Percentiles rank a stretch among this genome's conserved stretches.
These are phyloP conservation scores for Rhinella marina DNA, from an alignment of 2,797 vertebrate genomes.

Conservation along the genomic window DNA sequence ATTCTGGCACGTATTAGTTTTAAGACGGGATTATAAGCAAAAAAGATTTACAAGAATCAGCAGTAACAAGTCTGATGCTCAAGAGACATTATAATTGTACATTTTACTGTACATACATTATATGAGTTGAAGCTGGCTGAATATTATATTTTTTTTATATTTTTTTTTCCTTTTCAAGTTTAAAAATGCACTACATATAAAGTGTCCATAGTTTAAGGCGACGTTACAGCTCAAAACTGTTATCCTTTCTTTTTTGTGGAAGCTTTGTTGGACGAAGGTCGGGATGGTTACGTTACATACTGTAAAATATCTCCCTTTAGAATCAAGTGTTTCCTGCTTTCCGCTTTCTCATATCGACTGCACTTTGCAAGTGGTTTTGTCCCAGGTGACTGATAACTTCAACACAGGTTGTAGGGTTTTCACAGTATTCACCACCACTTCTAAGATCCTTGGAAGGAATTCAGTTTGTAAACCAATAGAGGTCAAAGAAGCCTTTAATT, in stretches of 20 bases:
- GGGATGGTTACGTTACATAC: conserved; percentile 72
- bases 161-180: conserved; percentile 80
- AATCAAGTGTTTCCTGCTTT: conserved; percentile 68
- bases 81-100: conserved; percentile 90
- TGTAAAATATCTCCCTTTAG: conserved; percentile 71
- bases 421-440: conserved; percentile 92
- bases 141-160: conserved; percentile 78
- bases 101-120: conserved; percentile 92
- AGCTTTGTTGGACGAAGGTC: conserved; percentile 79
- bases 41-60: conserved; percentile 88
- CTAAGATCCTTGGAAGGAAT: conserved; percentile 75
- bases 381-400: conserved; percentile 75
- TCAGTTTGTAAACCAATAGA: conserved; percentile 74
- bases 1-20: conserved; percentile 86
- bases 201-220: conserved; percentile 99
- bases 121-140: conserved; percentile 93
- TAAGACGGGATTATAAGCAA: conserved; percentile 91
- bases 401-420: conserved; percentile 79
- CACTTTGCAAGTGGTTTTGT: conserved; percentile 71
- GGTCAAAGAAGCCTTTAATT: conserved; percentile 74
- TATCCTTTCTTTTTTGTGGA: conserved; percentile 81
- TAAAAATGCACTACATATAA: conserved; percentile 95
- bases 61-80: conserved; percentile 88
- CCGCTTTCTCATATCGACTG: conserved; percentile 74
- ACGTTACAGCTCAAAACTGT: conserved; percentile 98